Percentiles rank a stretch among this genome's conserved stretches.
Conservation (phyloP, 2,888 invertebrate species). For the Trachelus tabidus region DNA sequence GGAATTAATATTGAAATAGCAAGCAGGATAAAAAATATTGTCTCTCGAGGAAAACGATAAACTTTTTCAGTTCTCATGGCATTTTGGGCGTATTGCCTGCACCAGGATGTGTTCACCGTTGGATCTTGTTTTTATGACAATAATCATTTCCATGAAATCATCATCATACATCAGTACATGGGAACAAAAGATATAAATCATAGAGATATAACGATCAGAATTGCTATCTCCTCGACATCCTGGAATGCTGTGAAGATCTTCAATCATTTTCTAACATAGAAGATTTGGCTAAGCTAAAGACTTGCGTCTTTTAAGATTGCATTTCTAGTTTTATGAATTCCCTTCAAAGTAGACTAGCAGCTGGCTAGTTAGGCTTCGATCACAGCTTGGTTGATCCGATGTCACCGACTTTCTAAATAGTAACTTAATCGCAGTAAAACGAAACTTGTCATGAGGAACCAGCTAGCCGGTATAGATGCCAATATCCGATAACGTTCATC, state of each 20-base stretch:
- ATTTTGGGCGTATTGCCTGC: not conserved
- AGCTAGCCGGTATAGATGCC: slow-evolving; percentile 82
- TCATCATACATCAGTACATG: not conserved
- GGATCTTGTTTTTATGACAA: not conserved
- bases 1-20: not conserved
- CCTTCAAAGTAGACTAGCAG: not conserved
- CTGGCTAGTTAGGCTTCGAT: not conserved
- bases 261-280: not conserved
- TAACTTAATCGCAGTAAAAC: slow-evolving; percentile 57
- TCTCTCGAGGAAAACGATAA: not conserved
- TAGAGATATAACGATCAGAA: not conserved
- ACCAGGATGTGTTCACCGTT: not conserved
- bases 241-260: not conserved
- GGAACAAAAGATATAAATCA: not conserved
- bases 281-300: not conserved
- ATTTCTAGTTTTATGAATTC: not conserved
- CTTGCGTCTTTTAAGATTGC: not conserved
- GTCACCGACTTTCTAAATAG: slow-evolving; percentile 58
- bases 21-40: not conserved
- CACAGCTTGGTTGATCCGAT: slow-evolving; percentile 2
- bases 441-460: slow-evolving; percentile 81
- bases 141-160: not conserved
- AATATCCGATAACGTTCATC: slow-evolving; percentile 83
- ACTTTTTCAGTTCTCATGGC: too few species aligned
- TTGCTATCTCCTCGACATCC: not conserved